Base-by-base conservation (phyloP, 2,888 invertebrate species). In the Nesidiocoris tenuis region DNA sequence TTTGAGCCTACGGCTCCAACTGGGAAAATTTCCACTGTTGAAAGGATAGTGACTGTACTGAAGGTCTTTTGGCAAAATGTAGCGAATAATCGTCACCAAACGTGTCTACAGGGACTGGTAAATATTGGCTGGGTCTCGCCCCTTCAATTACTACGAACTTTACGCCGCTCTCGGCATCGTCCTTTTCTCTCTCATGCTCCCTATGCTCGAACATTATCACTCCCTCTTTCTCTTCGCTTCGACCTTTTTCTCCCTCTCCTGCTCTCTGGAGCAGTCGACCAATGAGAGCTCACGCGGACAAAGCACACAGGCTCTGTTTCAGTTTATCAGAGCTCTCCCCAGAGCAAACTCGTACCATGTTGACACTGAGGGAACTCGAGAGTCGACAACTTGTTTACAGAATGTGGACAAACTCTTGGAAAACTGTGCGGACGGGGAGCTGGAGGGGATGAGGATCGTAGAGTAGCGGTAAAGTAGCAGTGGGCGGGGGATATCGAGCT, bases 381-480 rank as follows among this genome's bases (percentile, higher is more conserved):
- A 39, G 39, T 59, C 59, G 59, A 59, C 59, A 59, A 59, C 59
- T 59, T 59, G 59, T 59, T 59, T 59, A 59, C 59, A 18, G 18
- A 59, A 59, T 59, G 59, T 59, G 59, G 59, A 59, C 59, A 59
- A 59, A 59, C 59, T 59, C 18, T n/a, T 59, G 17, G 2, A 59
- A 19, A 19, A 12, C 39, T 39, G 39, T 7, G 39, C 39, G 39
- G 39, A 54, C 16, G 54, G 16, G 54, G 16, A 12, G 54, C 9
- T 12, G 54, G 7, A 7, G 39, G 39, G 39, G 12, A 12, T 39
- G 39, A 39, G 39, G 39, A 12, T 39, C 5, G 39, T 39, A 39
- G 3, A 39, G 54, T 54, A 16, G 9, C 7, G 16, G 54, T 54
- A 16, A 54, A 16, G 54, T 12, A 54, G 54, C 9, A 54, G 54